A percentile compares a stretch with the other conserved stretches of the same genome.
These are phyloP conservation scores for Oncopodura yosiiana DNA, from an alignment of 1,140 invertebrate genomes.

Conservation along the genomic window DNA sequence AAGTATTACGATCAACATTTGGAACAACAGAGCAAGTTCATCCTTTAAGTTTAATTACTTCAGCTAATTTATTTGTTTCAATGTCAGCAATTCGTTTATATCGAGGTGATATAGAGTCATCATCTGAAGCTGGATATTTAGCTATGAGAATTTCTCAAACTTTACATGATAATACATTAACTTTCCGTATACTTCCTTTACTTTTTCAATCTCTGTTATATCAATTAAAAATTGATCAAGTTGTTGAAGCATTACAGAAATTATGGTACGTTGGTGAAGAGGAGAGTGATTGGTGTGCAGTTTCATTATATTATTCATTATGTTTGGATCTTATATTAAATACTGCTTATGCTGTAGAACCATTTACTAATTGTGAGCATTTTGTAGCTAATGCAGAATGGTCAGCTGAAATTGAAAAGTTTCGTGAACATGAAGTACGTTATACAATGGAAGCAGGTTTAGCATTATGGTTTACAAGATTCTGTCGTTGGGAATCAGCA, in stretches of 20 bases:
- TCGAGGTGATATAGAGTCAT: slow-evolving; percentile 14
- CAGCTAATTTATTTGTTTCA: slow-evolving; percentile 24
- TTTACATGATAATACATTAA: slow-evolving; percentile 23
- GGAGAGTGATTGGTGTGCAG: slow-evolving; percentile 16
- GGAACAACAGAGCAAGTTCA: slow-evolving; percentile 9
- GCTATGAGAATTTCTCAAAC: slow-evolving; percentile 20
- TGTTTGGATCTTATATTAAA: slow-evolving; percentile 22
- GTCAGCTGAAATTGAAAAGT: slow-evolving; percentile 3
- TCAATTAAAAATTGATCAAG: slow-evolving; percentile 14
- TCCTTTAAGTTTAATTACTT: slow-evolving; percentile 16
- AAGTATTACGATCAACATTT: slow-evolving; percentile 2
- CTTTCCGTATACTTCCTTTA: slow-evolving; percentile 14
- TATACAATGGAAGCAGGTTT: slow-evolving; percentile 21
- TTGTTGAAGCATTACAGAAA: slow-evolving; percentile 19
- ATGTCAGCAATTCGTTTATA: slow-evolving; percentile 1
- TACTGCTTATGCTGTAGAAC: slow-evolving; percentile 24
- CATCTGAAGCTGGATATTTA: slow-evolving; percentile 19
- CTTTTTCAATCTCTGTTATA: slow-evolving; percentile 6
- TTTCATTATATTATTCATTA: slow-evolving; percentile 19
- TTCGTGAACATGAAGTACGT: slow-evolving; percentile 16
- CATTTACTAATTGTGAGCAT: slow-evolving; percentile 22
- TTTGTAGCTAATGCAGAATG: slow-evolving; percentile 22
- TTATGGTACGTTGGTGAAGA: slow-evolving; percentile 24
- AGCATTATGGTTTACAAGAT: slow-evolving; percentile 19
- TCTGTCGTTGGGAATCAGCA: slow-evolving; percentile 14